phyloP scores from a whole-genome alignment of 35 echinoderm and acorn worm genomes.

The Apostichopus parvimensis region DNA sequence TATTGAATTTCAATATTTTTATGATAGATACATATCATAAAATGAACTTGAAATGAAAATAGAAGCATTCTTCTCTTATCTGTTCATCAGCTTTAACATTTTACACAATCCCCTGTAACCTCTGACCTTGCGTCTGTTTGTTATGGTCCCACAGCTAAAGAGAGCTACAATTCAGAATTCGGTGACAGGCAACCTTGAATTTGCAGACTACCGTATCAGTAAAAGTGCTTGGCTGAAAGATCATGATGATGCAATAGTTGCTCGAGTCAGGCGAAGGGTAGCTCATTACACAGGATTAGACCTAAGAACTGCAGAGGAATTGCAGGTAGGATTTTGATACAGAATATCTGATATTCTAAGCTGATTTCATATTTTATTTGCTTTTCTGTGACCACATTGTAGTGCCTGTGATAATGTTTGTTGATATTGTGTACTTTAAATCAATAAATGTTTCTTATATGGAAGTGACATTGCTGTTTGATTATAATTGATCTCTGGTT shows the following conservation, averaged over 20 bases:
- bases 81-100: background rate
- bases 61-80: background rate
- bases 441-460: background rate
- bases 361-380: no score
- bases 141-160: constrained; percentile 81
- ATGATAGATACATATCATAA: background rate
- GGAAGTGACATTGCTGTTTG: no score
- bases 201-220: constrained; percentile 97
- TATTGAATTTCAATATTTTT: no score
- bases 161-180: constrained; percentile 99
- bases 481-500: no score
- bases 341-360: no score
- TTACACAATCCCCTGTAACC: background rate
- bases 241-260: constrained; percentile 60
- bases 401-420: background rate
- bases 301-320: constrained; percentile 89
- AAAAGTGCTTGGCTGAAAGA: constrained; percentile 95
- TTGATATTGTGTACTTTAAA: background rate
- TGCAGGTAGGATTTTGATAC: constrained; percentile 72
- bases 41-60: background rate
- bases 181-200: constrained; percentile 94
- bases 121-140: constrained; percentile 14
- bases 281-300: constrained; percentile 70
- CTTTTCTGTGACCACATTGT: no score
- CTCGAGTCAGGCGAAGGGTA: constrained; percentile 60